Conservation (phyloP, 2,888 invertebrate genomes). For the Herminia tarsipennalis region DNA sequence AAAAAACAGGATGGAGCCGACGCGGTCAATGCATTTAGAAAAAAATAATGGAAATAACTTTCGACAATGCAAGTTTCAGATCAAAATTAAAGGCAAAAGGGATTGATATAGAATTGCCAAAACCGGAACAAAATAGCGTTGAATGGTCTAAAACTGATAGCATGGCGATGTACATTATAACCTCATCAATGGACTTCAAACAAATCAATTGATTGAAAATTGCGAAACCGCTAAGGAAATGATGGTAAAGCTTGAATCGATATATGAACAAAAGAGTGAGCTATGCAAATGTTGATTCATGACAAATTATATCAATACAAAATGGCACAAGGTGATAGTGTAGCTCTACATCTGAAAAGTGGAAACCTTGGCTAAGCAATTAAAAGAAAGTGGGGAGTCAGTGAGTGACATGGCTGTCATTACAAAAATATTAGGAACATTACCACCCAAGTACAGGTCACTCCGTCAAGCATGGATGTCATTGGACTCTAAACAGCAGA, state of each 20-base stretch:
- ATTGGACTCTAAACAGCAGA: background rate
- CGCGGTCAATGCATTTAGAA: too few relatives aligned
- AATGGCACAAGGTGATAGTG: background rate
- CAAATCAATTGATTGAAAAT: constrained; percentile 29
- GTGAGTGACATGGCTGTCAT: background rate
- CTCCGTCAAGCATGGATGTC: background rate
- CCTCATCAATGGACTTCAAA: constrained; percentile 33
- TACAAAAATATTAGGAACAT: background rate
- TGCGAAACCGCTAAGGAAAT: constrained; percentile 24
- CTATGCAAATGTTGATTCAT: constrained; percentile 33
- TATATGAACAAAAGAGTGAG: constrained; percentile 32
- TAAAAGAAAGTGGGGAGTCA: background rate
- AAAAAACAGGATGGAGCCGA: too few relatives aligned
- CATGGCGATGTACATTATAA: too few relatives aligned
- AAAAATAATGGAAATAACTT: too few relatives aligned
- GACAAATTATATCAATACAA: constrained; percentile 17
- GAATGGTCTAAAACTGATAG: too few relatives aligned
- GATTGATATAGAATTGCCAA: too few relatives aligned
- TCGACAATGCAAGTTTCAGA: too few relatives aligned
- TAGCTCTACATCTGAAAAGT: constrained; percentile 10
- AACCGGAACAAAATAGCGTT: too few relatives aligned
- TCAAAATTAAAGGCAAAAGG: too few relatives aligned
- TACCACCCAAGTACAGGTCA: background rate
- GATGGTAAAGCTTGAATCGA: constrained; percentile 25
- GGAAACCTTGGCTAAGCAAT: constrained; percentile 5